Conservation (phyloP, 2,113 vertebrate genomes). For the Panurus biarmicus region DNA sequence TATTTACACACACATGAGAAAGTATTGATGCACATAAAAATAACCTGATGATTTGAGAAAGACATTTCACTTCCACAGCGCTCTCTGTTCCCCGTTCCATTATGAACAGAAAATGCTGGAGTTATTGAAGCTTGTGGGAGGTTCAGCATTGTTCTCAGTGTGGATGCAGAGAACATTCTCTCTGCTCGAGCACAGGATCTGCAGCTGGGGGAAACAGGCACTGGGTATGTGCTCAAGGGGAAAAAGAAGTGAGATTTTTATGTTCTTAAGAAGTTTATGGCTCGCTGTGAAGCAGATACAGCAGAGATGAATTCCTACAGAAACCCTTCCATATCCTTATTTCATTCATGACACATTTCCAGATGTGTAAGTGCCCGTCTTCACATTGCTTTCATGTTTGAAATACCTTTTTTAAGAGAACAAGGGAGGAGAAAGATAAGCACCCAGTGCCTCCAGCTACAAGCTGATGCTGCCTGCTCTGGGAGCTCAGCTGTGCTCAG, state of each 20-base stretch:
- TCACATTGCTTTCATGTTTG: not conserved
- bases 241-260: not conserved
- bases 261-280: not conserved
- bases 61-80: not conserved
- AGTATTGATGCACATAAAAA: slow-evolving; percentile 14
- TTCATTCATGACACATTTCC: not conserved
- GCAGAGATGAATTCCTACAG: not conserved
- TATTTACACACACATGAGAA: slow-evolving; percentile 3
- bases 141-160: not conserved
- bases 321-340: not conserved
- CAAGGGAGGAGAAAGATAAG: not conserved
- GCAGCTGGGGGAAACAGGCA: not conserved
- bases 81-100: not conserved
- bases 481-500: not conserved
- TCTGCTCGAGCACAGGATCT: not conserved
- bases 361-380: not conserved
- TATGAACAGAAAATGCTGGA: not conserved
- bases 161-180: not conserved
- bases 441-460: not conserved
- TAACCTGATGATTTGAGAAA: slow-evolving; percentile 2
- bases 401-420: not conserved
- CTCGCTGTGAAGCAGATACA: not conserved
- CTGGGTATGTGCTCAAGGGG: not conserved
- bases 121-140: not conserved
- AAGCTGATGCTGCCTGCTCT: not conserved